These are phyloP conservation scores for Melanargia galathea DNA, from an alignment of 2,888 invertebrate species.

Conservation along the genomic window DNA sequence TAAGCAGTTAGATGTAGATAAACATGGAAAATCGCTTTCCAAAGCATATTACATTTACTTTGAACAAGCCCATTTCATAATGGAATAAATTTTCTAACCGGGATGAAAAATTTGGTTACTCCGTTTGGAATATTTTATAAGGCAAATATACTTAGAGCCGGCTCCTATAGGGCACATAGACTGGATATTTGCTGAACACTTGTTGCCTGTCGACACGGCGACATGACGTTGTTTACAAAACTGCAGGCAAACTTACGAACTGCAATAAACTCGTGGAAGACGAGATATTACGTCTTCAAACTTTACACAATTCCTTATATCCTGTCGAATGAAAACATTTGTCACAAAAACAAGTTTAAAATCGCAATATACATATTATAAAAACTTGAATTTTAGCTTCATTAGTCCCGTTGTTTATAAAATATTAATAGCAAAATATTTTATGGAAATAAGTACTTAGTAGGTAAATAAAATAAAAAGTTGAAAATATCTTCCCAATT, in stretches of 20 bases:
- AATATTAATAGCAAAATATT: too few species aligned
- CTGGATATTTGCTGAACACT: conserved; percentile 49
- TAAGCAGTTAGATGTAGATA: conserved; percentile 22
- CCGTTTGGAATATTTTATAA: conserved; percentile 44
- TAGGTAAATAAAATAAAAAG: too few species aligned
- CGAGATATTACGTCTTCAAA: conserved; percentile 21
- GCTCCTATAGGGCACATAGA: conserved; percentile 33
- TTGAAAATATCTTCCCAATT: too few species aligned
- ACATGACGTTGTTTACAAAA: conserved; percentile 52
- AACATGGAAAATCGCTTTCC: conserved; percentile 21
- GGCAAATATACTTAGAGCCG: conserved; percentile 61
- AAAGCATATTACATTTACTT: conserved; percentile 20
- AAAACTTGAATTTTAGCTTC: too few species aligned
- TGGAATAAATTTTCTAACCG: conserved; percentile 24
- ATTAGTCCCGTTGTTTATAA: too few species aligned
- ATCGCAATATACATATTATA: background rate
- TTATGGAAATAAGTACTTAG: too few species aligned
- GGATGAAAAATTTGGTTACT: conserved; percentile 26
- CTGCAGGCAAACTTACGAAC: conserved; percentile 54
- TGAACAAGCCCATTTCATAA: conserved; percentile 17
- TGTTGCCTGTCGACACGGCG: conserved; percentile 49
- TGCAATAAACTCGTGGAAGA: conserved; percentile 47
- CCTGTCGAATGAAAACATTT: background rate
- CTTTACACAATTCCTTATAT: conserved; percentile 19
- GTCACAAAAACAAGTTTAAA: conserved; percentile 2